phyloP scores from a whole-genome alignment of 2,113 vertebrate genomes.

The Hymenochirus boettgeri region DNA sequence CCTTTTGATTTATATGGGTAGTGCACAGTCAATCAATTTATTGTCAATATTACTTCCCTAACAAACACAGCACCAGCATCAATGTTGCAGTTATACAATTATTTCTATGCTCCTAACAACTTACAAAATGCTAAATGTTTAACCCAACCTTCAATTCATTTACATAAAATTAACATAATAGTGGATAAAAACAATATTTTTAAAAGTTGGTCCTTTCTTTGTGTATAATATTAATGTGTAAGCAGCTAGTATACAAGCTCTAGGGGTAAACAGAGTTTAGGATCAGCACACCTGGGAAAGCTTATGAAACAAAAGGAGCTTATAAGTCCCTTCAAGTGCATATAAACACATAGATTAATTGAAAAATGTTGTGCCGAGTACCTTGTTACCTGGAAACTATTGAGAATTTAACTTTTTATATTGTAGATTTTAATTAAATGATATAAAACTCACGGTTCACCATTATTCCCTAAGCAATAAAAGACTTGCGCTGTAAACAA shows the following conservation, averaged over 20 bases:
- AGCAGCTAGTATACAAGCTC: not conserved
- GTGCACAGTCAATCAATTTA: too few species aligned
- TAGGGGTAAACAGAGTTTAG: not conserved
- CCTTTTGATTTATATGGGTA: too few species aligned
- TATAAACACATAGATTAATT: not conserved
- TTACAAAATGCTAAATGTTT: too few species aligned
- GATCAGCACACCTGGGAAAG: constrained; percentile 16
- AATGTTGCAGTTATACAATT: too few species aligned
- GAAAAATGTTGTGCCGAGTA: not conserved
- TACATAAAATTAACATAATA: not conserved
- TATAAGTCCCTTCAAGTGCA: not conserved
- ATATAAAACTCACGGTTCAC: too few species aligned
- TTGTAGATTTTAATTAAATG: not conserved
- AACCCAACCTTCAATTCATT: too few species aligned
- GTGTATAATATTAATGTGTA: constrained; percentile 1
- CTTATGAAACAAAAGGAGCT: not conserved
- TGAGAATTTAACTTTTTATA: not conserved
- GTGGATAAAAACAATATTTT: not conserved
- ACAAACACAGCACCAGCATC: too few species aligned
- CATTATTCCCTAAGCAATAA: too few species aligned
- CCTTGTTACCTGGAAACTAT: not conserved
- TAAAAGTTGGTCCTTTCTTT: constrained; percentile 21
- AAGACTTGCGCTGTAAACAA: too few species aligned
- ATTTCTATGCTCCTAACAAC: too few species aligned
- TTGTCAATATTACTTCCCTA: too few species aligned